Conservation (phyloP, 2,113 vertebrate genomes). For the Crotalus tigris region DNA sequence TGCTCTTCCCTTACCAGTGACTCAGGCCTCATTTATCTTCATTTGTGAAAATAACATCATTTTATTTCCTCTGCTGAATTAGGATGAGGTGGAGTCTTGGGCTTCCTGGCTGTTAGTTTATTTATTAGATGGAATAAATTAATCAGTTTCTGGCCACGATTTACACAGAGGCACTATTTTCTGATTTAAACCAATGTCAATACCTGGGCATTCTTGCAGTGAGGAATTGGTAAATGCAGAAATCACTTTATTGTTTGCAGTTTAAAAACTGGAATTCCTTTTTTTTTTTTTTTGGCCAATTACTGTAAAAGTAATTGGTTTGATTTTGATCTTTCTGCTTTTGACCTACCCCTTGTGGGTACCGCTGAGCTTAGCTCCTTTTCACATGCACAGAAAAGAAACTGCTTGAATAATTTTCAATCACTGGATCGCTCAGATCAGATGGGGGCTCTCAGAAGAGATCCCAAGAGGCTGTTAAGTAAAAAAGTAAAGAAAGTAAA, state of each 20-base stretch:
- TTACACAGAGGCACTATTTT: background rate
- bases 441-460: background rate
- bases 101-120: background rate
- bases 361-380: background rate
- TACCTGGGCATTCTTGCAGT: background rate
- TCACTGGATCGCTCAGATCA: background rate
- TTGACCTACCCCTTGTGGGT: background rate
- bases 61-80: conserved; percentile 32
- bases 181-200: background rate
- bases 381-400: background rate
- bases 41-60: background rate
- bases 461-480: background rate
- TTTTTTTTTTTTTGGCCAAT: too few relatives aligned
- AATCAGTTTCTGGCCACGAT: background rate
- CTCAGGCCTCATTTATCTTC: conserved; percentile 35
- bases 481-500: background rate
- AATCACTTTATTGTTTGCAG: background rate
- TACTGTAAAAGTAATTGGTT: background rate
- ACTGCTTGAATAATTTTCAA: background rate
- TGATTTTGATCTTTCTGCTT: background rate
- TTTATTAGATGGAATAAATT: background rate
- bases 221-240: background rate
- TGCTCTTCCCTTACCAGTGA: background rate
- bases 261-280: background rate
- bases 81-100: background rate